phyloP scores from a whole-genome alignment of 2,113 vertebrate genomes.

The Dipodomys ordii region DNA sequence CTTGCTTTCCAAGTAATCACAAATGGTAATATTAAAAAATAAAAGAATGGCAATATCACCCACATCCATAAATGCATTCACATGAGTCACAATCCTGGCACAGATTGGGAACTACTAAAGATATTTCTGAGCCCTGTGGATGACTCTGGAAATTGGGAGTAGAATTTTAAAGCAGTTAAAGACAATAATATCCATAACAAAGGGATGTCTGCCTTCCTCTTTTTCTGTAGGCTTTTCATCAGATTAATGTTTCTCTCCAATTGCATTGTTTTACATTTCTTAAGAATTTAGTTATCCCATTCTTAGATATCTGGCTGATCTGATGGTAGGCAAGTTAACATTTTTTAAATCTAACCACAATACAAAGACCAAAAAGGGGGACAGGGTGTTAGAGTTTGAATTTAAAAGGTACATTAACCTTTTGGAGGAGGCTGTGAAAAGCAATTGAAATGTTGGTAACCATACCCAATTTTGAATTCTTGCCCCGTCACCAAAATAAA shows the following conservation, averaged over 20 bases:
- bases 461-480: conserved; percentile 58
- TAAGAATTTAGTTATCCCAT: conserved; percentile 34
- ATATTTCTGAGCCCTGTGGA: neutral
- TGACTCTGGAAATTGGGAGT: neutral
- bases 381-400: neutral
- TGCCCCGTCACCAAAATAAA: conserved; percentile 64
- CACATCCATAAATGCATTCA: neutral
- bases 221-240: conserved; percentile 36
- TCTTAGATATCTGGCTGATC: conserved; percentile 31
- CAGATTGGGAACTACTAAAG: neutral
- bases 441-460: conserved; percentile 58
- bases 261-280: conserved; percentile 43
- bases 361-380: conserved; percentile 2
- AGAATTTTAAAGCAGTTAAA: conserved; percentile 19
- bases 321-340: neutral
- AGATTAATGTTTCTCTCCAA: conserved; percentile 12
- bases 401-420: conserved; percentile 32
- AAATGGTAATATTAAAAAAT: neutral
- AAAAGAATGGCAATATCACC: neutral
- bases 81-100: conserved; percentile 47
- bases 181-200: neutral
- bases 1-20: conserved; percentile 34
- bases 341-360: conserved; percentile 13
- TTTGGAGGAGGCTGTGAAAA: conserved; percentile 39
- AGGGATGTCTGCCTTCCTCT: conserved; percentile 22